Conservation (phyloP, 1,140 invertebrate genomes). For the Parasteatoda tepidariorum region DNA sequence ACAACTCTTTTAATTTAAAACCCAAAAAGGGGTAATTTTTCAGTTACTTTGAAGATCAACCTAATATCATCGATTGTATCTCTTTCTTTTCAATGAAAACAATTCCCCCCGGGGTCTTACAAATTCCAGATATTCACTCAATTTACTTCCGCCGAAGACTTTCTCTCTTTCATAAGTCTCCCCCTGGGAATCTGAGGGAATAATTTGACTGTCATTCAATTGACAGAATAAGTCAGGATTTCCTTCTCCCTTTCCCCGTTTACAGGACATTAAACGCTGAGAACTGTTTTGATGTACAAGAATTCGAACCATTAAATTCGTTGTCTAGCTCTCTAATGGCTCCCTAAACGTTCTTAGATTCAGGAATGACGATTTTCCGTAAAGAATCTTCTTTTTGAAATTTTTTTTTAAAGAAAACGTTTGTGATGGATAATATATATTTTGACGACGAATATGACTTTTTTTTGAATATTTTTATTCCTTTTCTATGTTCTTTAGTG, state of each 20-base stretch:
- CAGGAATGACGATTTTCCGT: slow-evolving; percentile 7
- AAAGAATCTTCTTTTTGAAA: background rate
- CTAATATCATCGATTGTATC: too few relatives aligned
- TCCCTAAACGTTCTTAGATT: slow-evolving; percentile 17
- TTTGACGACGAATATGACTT: background rate
- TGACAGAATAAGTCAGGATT: slow-evolving; percentile 2
- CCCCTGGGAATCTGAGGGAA: background rate
- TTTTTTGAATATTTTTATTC: background rate
- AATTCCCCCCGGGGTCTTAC: background rate
- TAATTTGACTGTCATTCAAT: slow-evolving; percentile 27
- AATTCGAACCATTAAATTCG: slow-evolving; percentile 19
- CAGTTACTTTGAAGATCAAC: too few relatives aligned
- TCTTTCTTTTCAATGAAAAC: too few relatives aligned
- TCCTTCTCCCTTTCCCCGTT: background rate
- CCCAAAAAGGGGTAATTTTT: too few relatives aligned
- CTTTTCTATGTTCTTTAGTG: background rate
- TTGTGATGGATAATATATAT: slow-evolving; percentile 14
- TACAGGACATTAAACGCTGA: slow-evolving; percentile 28
- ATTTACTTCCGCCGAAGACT: slow-evolving; percentile 5
- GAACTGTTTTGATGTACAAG: slow-evolving; percentile 33
- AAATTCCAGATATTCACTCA: slow-evolving; percentile 14
- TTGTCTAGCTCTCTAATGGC: slow-evolving; percentile 18
- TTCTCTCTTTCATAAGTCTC: background rate
- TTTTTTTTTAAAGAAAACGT: background rate
- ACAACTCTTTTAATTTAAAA: too few relatives aligned